Conservation (phyloP, 1,140 invertebrate genomes). For the Pseudomyrmex concolor region DNA sequence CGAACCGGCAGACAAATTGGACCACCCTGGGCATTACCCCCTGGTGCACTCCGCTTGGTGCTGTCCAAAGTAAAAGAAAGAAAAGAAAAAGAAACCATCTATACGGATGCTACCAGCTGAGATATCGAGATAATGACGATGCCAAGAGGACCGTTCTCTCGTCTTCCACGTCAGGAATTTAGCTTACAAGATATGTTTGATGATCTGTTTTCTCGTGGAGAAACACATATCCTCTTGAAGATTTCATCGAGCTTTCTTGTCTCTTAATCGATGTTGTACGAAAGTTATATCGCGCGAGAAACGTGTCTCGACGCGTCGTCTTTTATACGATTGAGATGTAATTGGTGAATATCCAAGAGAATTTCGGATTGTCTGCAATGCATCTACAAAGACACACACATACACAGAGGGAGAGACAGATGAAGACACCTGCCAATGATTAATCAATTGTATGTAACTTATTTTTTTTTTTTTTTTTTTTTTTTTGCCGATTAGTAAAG, state of each 20-base stretch:
- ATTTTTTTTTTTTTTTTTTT: background rate
- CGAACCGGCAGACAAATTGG: constrained; percentile 84
- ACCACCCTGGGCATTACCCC: constrained; percentile 82
- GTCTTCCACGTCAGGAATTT: constrained; percentile 65
- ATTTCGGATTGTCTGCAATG: background rate
- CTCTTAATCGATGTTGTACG: constrained; percentile 33
- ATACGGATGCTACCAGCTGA: constrained; percentile 73
- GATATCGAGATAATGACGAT: constrained; percentile 78
- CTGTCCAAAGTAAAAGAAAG: constrained; percentile 70
- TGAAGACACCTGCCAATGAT: background rate
- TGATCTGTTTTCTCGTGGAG: constrained; percentile 35
- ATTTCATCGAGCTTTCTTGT: constrained; percentile 55
- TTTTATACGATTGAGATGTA: constrained; percentile 25
- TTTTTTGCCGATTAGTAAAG: constrained; percentile 26
- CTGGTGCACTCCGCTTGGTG: constrained; percentile 72
- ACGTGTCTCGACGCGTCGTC: constrained; percentile 5
- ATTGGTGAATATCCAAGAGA: background rate
- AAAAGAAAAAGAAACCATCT: background rate
- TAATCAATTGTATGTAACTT: constrained; percentile 23
- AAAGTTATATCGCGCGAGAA: background rate
- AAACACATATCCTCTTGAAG: constrained; percentile 28
- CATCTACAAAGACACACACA: too few relatives aligned
- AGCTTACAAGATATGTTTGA: constrained; percentile 55
- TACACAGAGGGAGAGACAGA: background rate
- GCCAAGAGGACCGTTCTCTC: constrained; percentile 57